Conservation (phyloP, 2,113 vertebrate species). For the Hassar affinis region DNA sequence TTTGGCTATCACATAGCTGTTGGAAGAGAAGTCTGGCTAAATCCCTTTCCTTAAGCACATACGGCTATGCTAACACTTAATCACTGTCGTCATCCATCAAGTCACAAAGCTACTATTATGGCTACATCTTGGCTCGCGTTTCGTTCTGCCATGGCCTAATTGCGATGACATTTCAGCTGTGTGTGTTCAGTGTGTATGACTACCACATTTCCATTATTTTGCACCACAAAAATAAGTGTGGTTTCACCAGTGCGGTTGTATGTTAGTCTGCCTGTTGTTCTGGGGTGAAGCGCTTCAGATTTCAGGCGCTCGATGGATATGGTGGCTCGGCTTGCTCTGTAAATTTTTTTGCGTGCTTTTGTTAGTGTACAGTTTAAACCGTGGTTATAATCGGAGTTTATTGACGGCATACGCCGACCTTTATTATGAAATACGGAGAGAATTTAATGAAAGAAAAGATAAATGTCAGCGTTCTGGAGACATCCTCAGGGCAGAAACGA, state of each 20-base stretch:
- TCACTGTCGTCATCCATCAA: slow-evolving; percentile 37
- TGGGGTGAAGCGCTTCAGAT: not conserved
- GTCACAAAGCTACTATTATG: slow-evolving; percentile 33
- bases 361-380: not conserved
- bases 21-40: slow-evolving; percentile 44
- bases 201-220: slow-evolving; percentile 10
- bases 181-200: not conserved
- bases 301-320: not conserved
- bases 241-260: not conserved
- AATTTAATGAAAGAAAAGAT: slow-evolving; percentile 36
- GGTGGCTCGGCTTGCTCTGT: not conserved
- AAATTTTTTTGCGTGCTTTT: not conserved
- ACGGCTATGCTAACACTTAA: slow-evolving; percentile 40
- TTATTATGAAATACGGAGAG: slow-evolving; percentile 30
- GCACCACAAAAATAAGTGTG: not conserved
- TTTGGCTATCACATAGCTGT: slow-evolving; percentile 18
- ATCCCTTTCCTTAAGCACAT: slow-evolving; percentile 25
- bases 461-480: slow-evolving; percentile 34
- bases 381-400: slow-evolving; percentile 3
- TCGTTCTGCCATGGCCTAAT: slow-evolving; percentile 23
- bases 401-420: not conserved
- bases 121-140: slow-evolving; percentile 36
- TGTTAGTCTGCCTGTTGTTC: not conserved
- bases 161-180: slow-evolving; percentile 6
- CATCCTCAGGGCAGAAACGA: slow-evolving; percentile 40